Conservation (phyloP, 1,140 invertebrate genomes). For the Dreissena rostriformis region DNA sequence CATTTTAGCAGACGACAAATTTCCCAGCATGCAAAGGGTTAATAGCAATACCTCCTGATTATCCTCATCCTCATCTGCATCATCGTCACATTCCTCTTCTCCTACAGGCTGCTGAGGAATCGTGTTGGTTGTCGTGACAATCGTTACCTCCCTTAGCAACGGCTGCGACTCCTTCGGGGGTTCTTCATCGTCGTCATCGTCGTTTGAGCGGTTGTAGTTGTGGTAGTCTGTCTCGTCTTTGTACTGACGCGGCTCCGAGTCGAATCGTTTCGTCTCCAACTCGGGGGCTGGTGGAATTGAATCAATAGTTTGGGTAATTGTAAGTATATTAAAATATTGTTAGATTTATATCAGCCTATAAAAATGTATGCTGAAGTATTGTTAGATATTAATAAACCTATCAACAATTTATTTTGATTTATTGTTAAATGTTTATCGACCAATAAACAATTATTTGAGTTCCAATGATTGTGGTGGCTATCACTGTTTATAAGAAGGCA, state of each 20-base stretch:
- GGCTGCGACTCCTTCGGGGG: conserved; percentile 71
- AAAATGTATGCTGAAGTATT: too few relatives aligned
- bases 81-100: conserved; percentile 48
- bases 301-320: too few relatives aligned
- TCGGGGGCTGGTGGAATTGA: conserved; percentile 67
- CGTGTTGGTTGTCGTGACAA: conserved; percentile 55
- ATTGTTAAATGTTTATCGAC: too few relatives aligned
- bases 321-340: too few relatives aligned
- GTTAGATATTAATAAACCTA: too few relatives aligned
- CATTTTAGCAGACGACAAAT: too few relatives aligned
- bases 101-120: conserved; percentile 19
- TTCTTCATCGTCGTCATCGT: conserved; percentile 59
- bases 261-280: conserved; percentile 64
- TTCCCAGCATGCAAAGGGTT: too few relatives aligned
- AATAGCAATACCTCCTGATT: conserved; percentile 16
- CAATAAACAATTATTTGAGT: too few relatives aligned
- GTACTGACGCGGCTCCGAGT: conserved; percentile 55
- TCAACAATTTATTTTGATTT: too few relatives aligned
- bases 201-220: conserved; percentile 35
- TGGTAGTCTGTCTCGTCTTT: conserved; percentile 4
- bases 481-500: too few relatives aligned
- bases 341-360: too few relatives aligned
- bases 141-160: conserved; percentile 67
- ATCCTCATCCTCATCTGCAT: conserved; percentile 45
- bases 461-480: too few relatives aligned